phyloP scores from a whole-genome alignment of 2,888 invertebrate genomes.

The Heliconius sara region DNA sequence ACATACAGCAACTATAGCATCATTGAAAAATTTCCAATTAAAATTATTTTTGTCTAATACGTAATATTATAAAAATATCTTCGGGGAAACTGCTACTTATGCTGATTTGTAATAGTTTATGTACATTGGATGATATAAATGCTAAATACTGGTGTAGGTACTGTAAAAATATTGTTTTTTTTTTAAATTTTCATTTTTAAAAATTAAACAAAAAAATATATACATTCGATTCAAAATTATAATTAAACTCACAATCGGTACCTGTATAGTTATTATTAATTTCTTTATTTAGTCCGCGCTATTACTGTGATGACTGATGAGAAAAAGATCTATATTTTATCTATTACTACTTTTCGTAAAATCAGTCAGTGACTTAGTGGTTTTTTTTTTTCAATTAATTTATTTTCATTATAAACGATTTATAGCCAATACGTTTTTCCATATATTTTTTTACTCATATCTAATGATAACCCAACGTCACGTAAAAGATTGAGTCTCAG shows the following conservation, averaged over 20 bases:
- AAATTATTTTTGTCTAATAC: constrained; percentile 34
- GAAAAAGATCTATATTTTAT: neutral
- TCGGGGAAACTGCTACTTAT: constrained; percentile 19
- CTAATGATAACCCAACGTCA: constrained; percentile 12
- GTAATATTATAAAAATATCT: constrained; percentile 28
- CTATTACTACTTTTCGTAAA: too few species aligned
- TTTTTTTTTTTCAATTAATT: neutral
- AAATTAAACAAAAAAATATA: neutral
- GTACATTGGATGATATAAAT: neutral
- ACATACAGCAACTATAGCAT: constrained; percentile 21
- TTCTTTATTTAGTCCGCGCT: neutral
- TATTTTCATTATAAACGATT: neutral
- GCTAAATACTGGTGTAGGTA: neutral
- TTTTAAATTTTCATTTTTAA: too few species aligned
- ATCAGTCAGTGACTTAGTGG: neutral
- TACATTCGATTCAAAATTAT: too few species aligned
- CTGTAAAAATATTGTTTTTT: neutral
- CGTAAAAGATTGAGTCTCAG: constrained; percentile 35
- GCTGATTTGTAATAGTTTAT: constrained; percentile 13
- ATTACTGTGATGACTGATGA: neutral
- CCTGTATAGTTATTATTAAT: neutral
- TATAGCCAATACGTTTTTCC: neutral
- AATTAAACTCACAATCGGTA: neutral
- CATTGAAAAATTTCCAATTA: constrained; percentile 23
- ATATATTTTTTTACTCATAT: neutral